Evolutionary conservation across 2,797 vertebrate genomes (phyloP), one percentile per base, ranked within the genome.

Genomic region (Thaleichthys pacificus): DNA sequence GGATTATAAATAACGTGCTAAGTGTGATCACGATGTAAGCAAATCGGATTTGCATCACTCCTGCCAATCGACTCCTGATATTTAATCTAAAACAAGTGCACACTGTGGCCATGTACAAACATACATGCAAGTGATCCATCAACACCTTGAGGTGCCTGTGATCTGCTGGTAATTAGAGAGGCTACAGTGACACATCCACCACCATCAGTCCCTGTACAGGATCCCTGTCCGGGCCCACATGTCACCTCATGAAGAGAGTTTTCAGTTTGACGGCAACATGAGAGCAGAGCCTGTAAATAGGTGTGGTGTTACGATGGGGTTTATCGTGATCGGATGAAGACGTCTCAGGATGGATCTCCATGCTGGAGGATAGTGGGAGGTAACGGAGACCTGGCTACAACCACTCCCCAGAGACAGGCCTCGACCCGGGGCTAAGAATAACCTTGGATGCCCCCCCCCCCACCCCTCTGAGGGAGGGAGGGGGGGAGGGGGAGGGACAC

Each of bases 401-500:
- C 87, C 84, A 77, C 86, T 88, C 77, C 77, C 58, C 28, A 61
- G 82, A 81, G 82, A 88, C 80, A 91, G 89, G 78, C 79, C 82
- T 60, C 73, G 86, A 80, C 84, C 65, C 89, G 84, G 73, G 82
- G 84, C 87, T 93, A 93, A 94, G 89, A 93, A 92, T 94, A 94
- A 26, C 76, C 35, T 76, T 80, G 65, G 74, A 72, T 82, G 76
- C 62, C 78, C 76, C 63, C 65, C 42, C 3, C 65, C 42, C 3
- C 42, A n/a, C 12, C 11, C 42, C 42, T 3, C 51, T 17, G 51
- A 61, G 69, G 26, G 26, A 60, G 24, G 24, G 24, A 24, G 24
- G 24, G 42, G 28, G 42, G 28, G 56, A 15, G 56, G n/a, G 60
- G 15, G 32, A 26, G 12, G 61, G 66, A 21, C 26, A 28, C 63